These are phyloP conservation scores for Rhyacophila brunnea DNA, from an alignment of 1,140 invertebrate genomes.

Conservation along the genomic window DNA sequence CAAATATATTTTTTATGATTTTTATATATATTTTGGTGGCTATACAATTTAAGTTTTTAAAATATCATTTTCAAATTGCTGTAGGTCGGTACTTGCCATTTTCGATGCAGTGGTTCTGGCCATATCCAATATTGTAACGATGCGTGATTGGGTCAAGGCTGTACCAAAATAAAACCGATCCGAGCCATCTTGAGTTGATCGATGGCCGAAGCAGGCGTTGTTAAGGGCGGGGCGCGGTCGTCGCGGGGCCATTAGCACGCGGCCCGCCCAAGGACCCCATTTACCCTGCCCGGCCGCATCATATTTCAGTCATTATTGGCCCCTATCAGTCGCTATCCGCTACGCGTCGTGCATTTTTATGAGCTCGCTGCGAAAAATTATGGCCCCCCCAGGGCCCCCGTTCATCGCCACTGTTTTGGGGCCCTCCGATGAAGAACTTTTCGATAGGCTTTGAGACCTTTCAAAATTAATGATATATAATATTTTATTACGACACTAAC, in stretches of 20 bases:
- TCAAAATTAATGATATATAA: background rate
- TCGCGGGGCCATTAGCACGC: conserved; percentile 12
- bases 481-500: background rate
- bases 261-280: conserved; percentile 1
- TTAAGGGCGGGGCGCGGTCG: conserved; percentile 11
- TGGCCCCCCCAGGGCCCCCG: conserved; percentile 10
- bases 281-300: conserved; percentile 3
- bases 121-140: too few species aligned
- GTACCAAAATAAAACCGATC: too few species aligned
- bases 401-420: background rate
- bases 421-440: too few species aligned
- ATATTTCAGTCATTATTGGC: conserved; percentile 20
- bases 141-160: too few species aligned
- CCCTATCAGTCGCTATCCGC: conserved; percentile 21
- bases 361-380: conserved; percentile 11
- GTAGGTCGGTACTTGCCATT: too few species aligned
- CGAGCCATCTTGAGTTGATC: background rate
- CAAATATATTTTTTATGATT: too few species aligned
- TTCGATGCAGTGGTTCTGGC: too few species aligned
- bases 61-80: too few species aligned
- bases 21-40: too few species aligned
- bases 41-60: too few species aligned
- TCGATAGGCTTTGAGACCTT: too few species aligned
- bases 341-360: conserved; percentile 10
- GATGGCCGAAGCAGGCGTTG: background rate